Evolutionary conservation across 2,113 vertebrate species (phyloP), one percentile per base, ranked within the genome.

Genomic region (Elephas maximus): DNA sequence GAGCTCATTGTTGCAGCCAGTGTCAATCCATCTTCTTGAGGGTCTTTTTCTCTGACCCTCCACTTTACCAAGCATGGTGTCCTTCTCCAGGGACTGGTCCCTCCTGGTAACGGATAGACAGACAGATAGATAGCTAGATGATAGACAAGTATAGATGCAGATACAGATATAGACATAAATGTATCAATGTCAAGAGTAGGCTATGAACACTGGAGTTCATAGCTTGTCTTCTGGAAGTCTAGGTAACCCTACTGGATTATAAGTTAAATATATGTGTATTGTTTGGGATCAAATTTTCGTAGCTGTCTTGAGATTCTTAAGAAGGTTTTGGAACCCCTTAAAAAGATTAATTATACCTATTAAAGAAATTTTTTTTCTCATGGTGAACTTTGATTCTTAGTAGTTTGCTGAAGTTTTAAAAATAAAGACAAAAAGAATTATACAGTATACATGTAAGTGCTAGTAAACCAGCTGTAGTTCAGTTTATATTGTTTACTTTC

Each of bases 331-430:
- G 94, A 62, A 78, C 26, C 57, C 33, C 69, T 2, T n/a, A 71
- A 41, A 51, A 65, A 63, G 44, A 88, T 82, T 30, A 83, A 62
- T 71, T 88, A 41, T 10, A 51, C 17, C 23, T 83, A 7, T 76
- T 79, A 30, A 65, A 41, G 45, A 17, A 74, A 65, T 65, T 79
- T 44, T 79, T 48, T 51, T 33, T 96, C 26, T 65, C 65, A 78
- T 24, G 18, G 23, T 6, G 2, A 4, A 18, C 8, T 71, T 92
- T 63, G 89, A 73, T 95, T 78, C 62, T n/a, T 85, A 91, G 71
- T 1, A 83, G 9, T 79, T 79, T 95, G 63, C 11, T 11, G n/a
- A 94, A 20, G 8, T 96, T 93, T 73, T 53, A 24, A 95, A 85
- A 73, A 63, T 83, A 88, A 94, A 96, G 26, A 11, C 28, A n/a